These are phyloP conservation scores for Pachliopta kotzebuea DNA, from an alignment of 2,888 invertebrate species.

Conservation along the genomic window DNA sequence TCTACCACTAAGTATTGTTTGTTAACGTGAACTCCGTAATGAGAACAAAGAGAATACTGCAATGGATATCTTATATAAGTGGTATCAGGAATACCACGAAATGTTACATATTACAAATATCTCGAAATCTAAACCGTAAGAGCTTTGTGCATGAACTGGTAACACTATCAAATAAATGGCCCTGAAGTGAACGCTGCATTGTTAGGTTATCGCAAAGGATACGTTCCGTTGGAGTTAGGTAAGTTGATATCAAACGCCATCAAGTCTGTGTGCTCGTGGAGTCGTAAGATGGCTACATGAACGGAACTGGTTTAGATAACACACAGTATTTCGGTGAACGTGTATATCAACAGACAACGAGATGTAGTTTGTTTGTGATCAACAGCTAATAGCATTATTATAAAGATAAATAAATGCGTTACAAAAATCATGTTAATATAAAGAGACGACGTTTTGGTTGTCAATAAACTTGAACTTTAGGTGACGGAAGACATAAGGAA, in stretches of 20 bases:
- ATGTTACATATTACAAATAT: background rate
- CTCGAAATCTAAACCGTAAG: conserved; percentile 15
- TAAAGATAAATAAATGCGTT: background rate
- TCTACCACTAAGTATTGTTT: no score
- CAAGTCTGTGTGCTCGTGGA: conserved; percentile 25
- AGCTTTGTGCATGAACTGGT: conserved; percentile 38
- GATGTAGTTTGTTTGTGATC: conserved; percentile 30
- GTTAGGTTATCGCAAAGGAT: conserved; percentile 66
- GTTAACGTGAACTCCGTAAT: background rate
- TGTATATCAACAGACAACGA: conserved; percentile 26
- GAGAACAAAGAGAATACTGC: background rate
- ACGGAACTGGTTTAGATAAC: conserved; percentile 32
- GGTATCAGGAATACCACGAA: background rate
- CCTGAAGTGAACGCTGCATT: conserved; percentile 61
- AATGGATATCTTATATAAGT: background rate
- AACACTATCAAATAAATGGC: conserved; percentile 62
- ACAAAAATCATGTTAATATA: no score
- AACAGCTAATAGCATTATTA: conserved; percentile 15
- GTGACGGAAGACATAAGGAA: no score
- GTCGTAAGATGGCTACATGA: conserved; percentile 27
- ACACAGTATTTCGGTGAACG: conserved; percentile 10
- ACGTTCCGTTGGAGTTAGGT: conserved; percentile 42
- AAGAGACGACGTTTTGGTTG: no score
- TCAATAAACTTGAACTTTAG: no score
- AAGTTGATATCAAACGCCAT: conserved; percentile 50